Base-by-base conservation (phyloP, 2,888 invertebrate genomes). In the Lepidocyrtinus sp. region DNA sequence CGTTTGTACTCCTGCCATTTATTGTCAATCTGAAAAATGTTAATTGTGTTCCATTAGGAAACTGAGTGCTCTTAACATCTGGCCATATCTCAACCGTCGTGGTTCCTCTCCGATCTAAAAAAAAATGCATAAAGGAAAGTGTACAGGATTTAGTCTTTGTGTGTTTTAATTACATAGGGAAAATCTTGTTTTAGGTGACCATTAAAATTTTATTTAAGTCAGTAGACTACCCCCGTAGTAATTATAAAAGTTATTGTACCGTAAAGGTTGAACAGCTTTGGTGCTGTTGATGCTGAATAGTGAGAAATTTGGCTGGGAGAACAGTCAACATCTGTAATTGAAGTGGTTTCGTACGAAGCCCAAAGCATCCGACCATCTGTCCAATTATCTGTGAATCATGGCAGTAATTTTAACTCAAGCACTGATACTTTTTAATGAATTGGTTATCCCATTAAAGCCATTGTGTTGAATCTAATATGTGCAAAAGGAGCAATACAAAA, bases 71-170 rank as follows among this genome's bases (percentile, higher is more conserved):
- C 67, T 73, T 65, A 7, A 73, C 62, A 55, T 71, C 67, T 22
- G 85, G 83, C 86, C 86, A 85, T 26, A 85, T 75, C 72, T 86
- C 86, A 46, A 85, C 67, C 61, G 68, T 69, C n/a, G 75, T 61
- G 19, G 81, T 69, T 19, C 59, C 45, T 59, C 75, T 80, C 22
- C 26, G n/a, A 73, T 85, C 85, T 85, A 70, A 12, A 22, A n/a
- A 65, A 59, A 36, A 50, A 9, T 36, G 36, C 36, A 36, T 9
- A 36, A 36, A 36, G 12, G 36, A 9, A 36, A 36, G 12, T n/a
- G n/a, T n/a, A n/a, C n/a, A n/a, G n/a, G n/a, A n/a, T n/a, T n/a
- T n/a, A n/a, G n/a, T n/a, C n/a, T n/a, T 36, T 36, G 12, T 9
- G 12, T 5, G 36, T 21, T 59, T 59, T 59, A 59, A 59, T 59